These are phyloP conservation scores for Sinocyclocheilus maitianheensis DNA, from an alignment of 2,113 vertebrate species.

Conservation along the genomic window DNA sequence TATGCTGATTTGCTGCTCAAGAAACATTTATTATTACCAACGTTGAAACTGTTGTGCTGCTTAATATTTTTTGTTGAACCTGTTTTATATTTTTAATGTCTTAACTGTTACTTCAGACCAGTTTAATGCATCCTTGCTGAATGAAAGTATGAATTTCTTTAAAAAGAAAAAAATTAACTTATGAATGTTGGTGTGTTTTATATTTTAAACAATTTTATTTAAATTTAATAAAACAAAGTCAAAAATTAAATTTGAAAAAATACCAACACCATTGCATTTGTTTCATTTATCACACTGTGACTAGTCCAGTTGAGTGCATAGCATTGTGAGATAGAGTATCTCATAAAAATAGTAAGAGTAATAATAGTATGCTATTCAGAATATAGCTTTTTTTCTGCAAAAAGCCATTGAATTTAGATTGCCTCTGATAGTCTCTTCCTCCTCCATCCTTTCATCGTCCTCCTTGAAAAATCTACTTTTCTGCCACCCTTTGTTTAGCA, in stretches of 20 bases:
- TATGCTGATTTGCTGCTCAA: no score
- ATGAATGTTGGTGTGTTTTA: no score
- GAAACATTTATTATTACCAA: no score
- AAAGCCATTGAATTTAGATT: neutral
- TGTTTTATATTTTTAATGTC: no score
- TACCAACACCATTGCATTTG: no score
- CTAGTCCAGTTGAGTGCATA: no score
- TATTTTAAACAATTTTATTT: no score
- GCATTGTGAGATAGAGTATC: neutral
- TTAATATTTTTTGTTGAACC: no score
- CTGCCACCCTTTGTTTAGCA: neutral
- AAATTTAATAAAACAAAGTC: neutral
- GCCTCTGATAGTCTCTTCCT: neutral
- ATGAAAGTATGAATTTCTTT: neutral
- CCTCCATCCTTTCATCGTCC: conserved; percentile 18
- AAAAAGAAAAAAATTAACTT: no score
- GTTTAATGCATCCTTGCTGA: neutral
- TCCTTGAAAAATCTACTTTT: neutral
- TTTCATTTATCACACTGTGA: no score
- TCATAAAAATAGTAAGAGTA: neutral
- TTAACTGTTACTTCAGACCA: no score
- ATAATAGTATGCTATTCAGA: neutral
- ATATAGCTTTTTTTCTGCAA: neutral
- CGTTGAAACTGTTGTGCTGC: no score
- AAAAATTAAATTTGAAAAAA: neutral